Conservation (phyloP, 1,140 invertebrate species). For the Oncopodura yosiiana region DNA sequence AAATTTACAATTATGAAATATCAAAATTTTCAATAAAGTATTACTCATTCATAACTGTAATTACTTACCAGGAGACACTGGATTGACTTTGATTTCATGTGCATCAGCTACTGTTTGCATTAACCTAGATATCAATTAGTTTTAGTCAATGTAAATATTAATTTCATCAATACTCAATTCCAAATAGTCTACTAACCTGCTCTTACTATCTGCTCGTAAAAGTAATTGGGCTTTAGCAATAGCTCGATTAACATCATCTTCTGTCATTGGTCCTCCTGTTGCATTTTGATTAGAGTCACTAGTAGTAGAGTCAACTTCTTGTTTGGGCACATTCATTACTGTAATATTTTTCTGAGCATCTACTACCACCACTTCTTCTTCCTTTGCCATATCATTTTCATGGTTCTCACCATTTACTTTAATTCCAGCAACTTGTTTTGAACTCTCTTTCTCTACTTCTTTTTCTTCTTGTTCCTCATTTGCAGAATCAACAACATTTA, state of each 20-base stretch:
- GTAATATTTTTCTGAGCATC: conserved; percentile 19
- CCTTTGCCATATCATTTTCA: conserved; percentile 9
- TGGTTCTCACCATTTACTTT: conserved; percentile 8
- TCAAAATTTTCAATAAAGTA: too few species aligned
- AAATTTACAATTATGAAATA: too few species aligned
- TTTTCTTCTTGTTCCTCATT: neutral
- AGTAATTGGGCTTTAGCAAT: neutral
- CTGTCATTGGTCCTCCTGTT: neutral
- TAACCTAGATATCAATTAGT: conserved; percentile 19
- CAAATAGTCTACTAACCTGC: conserved; percentile 9
- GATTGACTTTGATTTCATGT: conserved; percentile 30
- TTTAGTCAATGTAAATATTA: too few species aligned
- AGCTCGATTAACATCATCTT: neutral
- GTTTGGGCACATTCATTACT: conserved; percentile 15
- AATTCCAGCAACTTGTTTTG: conserved; percentile 1
- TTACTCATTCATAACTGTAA: too few species aligned
- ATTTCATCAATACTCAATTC: too few species aligned
- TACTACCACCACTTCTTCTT: conserved; percentile 22
- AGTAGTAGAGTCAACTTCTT: neutral
- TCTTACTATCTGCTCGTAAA: neutral
- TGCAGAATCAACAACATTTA: neutral
- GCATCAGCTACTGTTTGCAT: conserved; percentile 34
- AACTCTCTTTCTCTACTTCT: neutral
- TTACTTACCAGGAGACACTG: conserved; percentile 3
- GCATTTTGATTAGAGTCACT: too few species aligned